Evolutionary conservation across 1,140 invertebrate species (phyloP), one percentile per base, ranked within the genome.

Genomic region (Sarcophaga peregrina): DNA sequence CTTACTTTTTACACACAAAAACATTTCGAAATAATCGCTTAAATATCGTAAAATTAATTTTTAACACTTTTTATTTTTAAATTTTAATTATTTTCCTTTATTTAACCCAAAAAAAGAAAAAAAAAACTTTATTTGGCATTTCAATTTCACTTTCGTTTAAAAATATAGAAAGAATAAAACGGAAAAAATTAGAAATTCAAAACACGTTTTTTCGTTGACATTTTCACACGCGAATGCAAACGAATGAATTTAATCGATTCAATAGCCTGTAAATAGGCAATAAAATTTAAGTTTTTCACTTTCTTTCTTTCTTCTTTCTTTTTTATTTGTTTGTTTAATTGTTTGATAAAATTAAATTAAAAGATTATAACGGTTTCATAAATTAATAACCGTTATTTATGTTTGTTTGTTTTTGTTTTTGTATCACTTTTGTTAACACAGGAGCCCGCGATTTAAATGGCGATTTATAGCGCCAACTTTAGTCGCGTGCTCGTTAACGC

Each of bases 401-500:
- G 4, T 68, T 68, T 25, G 10, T 68, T 20, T 25, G 7, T 68
- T 3, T 2, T 25, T 3, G 7, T 68, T 37, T 37, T 37, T 37
- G 25, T 37, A 37, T 72, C 17, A 72, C 62, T 72, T 17, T 72
- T 72, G 25, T 72, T 17, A 72, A 50, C 50, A 50, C n/a, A 78
- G 50, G 75, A 78, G 75, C 75, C 75, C 75, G 75, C 75, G 75
- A 78, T 78, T 50, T 78, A 78, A 78, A 78, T 78, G 75, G 75
- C 75, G 75, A 50, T 50, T 78, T 78, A 78, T 17, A 78, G 17
- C 75, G 75, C 75, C 75, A 78, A 78, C 75, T 78, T 78, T 78
- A 52, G 75, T 78, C 75, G 75, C 75, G 75, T 78, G 75, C 75
- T 78, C 75, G 48, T 50, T 50, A 78, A 20, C 75, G 75, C 15